Base-by-base conservation (phyloP, 2,797 vertebrate species). In the Sebastolobus altivelis region DNA sequence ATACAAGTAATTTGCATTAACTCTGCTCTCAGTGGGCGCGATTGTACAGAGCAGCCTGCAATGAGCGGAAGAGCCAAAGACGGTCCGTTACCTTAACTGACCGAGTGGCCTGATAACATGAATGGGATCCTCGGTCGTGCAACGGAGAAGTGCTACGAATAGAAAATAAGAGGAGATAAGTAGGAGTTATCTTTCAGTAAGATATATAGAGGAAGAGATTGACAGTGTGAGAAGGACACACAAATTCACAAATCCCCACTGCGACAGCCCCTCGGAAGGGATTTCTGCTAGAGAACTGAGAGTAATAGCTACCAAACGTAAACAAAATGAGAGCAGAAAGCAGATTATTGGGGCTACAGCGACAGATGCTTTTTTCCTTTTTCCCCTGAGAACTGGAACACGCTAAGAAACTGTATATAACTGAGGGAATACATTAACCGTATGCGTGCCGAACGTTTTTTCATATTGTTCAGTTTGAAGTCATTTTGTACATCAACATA, bases 231-330 rank as follows among this genome's bases (percentile, higher is more conserved):
- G 81, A 87, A 80, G 72, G 62, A 84, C 60, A 49, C 61, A 65
- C 56, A 76, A 49, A 76, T 55, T 83, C 37, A 60, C 71, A 84
- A 85, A 87, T 87, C 74, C 84, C 46, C 35, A 6, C 20, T n/a
- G 70, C 10, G 27, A 75, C 65, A 70, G 75, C 10, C 55, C 40
- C 56, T 70, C 43, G 2, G 72, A 83, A 20, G 56, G 75, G 75
- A 79, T 86, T 89, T 87, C 54, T 65, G 20, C 49, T 1, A 52
- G 14, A 79, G 75, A 81, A 78, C 35, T 80, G 54, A 78, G 80
- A 75, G 49, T 75, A 71, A 87, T 72, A 86, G 80, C 75, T 82
- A 25, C 29, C 10, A 75, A 86, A 86, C 58, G 71, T 79, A 59
- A 83, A 75, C 72, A 60, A 81, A 81, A 73, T 61, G 37, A 85